phyloP scores from a whole-genome alignment of 2,888 invertebrate genomes.

The Latheticus oryzae region DNA sequence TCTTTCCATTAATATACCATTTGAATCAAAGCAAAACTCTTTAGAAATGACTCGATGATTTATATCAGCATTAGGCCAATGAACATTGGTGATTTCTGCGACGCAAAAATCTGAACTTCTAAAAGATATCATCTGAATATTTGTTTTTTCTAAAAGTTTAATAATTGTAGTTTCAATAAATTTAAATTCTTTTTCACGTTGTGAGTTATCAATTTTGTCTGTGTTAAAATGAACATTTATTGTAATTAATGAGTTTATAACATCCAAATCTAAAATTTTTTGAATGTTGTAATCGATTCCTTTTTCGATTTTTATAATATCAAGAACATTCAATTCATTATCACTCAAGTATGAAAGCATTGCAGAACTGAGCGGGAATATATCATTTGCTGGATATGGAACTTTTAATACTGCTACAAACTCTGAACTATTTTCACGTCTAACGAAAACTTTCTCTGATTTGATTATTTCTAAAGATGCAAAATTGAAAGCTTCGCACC shows the following conservation, averaged over 20 bases:
- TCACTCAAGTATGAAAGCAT: too few relatives aligned
- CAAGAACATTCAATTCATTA: too few relatives aligned
- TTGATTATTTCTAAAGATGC: conserved; percentile 41
- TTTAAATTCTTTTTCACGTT: too few relatives aligned
- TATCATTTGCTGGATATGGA: neutral
- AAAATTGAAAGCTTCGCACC: conserved; percentile 54
- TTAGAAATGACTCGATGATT: neutral
- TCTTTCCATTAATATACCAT: conserved; percentile 69
- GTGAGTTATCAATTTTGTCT: too few relatives aligned
- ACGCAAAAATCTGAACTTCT: conserved; percentile 17
- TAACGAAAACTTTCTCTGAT: conserved; percentile 34
- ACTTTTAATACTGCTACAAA: conserved; percentile 41
- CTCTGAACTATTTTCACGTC: conserved; percentile 39
- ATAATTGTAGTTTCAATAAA: conserved; percentile 24
- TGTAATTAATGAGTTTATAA: too few relatives aligned
- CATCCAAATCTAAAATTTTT: too few relatives aligned
- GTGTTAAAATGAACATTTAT: too few relatives aligned
- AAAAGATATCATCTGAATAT: too few relatives aligned
- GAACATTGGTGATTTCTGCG: conserved; percentile 3
- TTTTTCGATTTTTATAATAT: too few relatives aligned
- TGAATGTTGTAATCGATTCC: too few relatives aligned
- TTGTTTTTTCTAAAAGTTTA: too few relatives aligned
- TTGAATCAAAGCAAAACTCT: conserved; percentile 19
- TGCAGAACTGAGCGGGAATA: neutral
- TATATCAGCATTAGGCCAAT: conserved; percentile 16